These are phyloP conservation scores for Dysdera silvatica DNA, from an alignment of 1,140 invertebrate species.

Conservation along the genomic window DNA sequence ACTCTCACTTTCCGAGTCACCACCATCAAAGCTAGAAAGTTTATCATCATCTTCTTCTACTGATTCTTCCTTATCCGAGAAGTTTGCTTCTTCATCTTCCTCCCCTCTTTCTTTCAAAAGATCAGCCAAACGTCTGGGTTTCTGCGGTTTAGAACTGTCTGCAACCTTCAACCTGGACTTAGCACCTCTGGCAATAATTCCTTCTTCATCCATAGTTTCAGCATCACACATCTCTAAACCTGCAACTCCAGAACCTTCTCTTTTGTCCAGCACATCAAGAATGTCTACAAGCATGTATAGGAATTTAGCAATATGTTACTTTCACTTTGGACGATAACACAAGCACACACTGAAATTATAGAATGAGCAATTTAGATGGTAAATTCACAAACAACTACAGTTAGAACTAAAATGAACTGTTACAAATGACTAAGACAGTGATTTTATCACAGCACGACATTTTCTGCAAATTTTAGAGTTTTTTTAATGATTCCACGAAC, in stretches of 20 bases:
- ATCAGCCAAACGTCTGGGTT: slow-evolving; percentile 16
- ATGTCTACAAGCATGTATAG: slow-evolving; percentile 4
- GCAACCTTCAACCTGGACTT: slow-evolving; percentile 7
- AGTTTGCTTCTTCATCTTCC: slow-evolving; percentile 21
- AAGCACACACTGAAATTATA: not conserved
- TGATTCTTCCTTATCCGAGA: slow-evolving; percentile 33
- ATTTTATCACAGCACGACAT: too few species aligned
- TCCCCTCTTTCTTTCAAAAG: slow-evolving; percentile 17
- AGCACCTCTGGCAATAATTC: slow-evolving; percentile 2
- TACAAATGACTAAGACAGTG: not conserved
- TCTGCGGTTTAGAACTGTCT: slow-evolving; percentile 31
- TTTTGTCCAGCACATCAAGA: slow-evolving; percentile 18
- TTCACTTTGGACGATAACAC: not conserved
- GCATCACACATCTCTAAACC: slow-evolving; percentile 8
- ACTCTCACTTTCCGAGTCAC: slow-evolving; percentile 6
- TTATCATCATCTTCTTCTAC: slow-evolving; percentile 33
- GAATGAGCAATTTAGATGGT: not conserved
- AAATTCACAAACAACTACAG: not conserved
- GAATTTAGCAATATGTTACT: not conserved
- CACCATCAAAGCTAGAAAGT: not conserved
- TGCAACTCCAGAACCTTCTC: not conserved
- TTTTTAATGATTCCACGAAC: too few species aligned
- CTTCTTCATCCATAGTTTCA: slow-evolving; percentile 21
- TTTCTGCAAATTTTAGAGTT: too few species aligned
- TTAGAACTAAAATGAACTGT: not conserved